Evolutionary conservation across 2,113 vertebrate genomes (phyloP).

Genomic region (Hippopotamus amphibius): DNA sequence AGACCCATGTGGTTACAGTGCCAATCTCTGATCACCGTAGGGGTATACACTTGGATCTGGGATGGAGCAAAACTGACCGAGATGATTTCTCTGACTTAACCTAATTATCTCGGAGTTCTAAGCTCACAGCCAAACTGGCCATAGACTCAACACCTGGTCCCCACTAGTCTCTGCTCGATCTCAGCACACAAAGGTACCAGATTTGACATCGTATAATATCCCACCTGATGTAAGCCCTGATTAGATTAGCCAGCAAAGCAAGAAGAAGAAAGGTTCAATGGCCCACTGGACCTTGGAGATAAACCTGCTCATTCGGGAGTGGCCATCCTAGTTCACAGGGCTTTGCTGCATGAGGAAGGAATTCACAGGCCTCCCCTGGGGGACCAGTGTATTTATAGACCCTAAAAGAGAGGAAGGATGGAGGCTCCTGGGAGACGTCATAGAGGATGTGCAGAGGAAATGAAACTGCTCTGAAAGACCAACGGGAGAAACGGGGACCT

Average conservation of each 20-base stretch:
- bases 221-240: neutral
- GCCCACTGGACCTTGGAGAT: neutral
- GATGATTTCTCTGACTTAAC: neutral
- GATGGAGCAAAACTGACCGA: neutral
- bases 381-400: constrained; percentile 75
- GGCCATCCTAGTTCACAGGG: neutral
- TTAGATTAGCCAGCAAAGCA: neutral
- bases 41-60: neutral
- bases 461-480: constrained; percentile 58
- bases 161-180: neutral
- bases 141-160: neutral
- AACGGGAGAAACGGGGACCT: constrained; percentile 47
- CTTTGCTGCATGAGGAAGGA: constrained; percentile 61
- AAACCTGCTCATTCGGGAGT: constrained; percentile 44
- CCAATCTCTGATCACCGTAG: neutral
- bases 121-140: neutral
- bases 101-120: constrained; percentile 14
- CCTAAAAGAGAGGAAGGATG: constrained; percentile 76
- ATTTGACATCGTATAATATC: neutral
- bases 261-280: constrained; percentile 16
- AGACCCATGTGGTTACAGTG: neutral
- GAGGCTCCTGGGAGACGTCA: constrained; percentile 74
- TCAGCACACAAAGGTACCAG: neutral
- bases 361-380: constrained; percentile 13
- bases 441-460: constrained; percentile 78